A percentile compares a stretch with the other conserved stretches of the same genome.
Evolutionary conservation across 2,113 vertebrate species (phyloP).

Genomic region (Lagopus leucura): DNA sequence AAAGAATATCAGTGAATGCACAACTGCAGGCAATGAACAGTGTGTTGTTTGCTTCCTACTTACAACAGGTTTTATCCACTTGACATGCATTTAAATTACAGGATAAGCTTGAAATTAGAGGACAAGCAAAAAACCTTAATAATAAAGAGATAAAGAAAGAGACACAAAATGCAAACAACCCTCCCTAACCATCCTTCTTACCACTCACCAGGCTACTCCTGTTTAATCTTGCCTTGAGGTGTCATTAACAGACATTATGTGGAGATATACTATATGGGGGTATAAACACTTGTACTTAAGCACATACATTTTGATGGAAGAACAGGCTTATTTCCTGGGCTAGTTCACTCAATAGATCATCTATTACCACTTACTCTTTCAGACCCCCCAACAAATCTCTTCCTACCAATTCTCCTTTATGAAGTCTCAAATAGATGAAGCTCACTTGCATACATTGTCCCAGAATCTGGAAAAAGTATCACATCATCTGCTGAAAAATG

Average conservation of each 20-base stretch:
- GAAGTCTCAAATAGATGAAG: neutral
- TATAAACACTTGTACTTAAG: neutral
- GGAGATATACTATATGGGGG: rapidly evolving
- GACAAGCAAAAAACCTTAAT: neutral
- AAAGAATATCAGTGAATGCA: neutral
- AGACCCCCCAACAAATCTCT: neutral
- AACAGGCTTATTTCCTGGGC: neutral
- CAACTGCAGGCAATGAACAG: neutral
- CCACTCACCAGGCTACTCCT: neutral
- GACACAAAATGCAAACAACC: neutral
- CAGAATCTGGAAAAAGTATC: neutral
- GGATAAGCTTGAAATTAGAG: neutral
- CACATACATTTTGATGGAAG: neutral
- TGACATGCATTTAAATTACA: neutral
- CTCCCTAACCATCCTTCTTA: neutral
- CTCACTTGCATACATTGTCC: neutral
- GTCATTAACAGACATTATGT: neutral
- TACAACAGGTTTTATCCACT: neutral
- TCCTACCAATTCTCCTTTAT: neutral
- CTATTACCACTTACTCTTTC: neutral
- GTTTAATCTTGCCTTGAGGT: neutral
- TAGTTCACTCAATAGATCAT: neutral
- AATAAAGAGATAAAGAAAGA: neutral
- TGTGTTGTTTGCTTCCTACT: neutral
- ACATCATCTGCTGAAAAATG: neutral